Percentiles rank a stretch among this genome's conserved stretches.
Conservation (phyloP, 1,140 invertebrate species). For the Drosophila bipectinata region DNA sequence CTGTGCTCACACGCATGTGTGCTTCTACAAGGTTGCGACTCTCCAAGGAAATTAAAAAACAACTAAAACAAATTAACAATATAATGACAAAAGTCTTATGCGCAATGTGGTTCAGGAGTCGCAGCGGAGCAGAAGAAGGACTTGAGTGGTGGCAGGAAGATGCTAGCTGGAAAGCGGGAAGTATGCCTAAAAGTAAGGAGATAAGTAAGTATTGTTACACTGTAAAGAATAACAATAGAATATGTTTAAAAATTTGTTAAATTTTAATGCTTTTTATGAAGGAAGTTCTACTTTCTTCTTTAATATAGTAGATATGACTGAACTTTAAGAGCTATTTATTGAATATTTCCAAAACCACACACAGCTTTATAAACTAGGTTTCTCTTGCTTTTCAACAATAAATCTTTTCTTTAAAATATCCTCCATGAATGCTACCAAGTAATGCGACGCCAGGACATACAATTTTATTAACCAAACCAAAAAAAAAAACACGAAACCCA, state of each 20-base stretch:
- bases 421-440: no score
- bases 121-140: not conserved
- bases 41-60: slow-evolving; percentile 82
- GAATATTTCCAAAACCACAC: no score
- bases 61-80: slow-evolving; percentile 83
- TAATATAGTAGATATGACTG: no score
- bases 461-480: no score
- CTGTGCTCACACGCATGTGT: slow-evolving; percentile 48
- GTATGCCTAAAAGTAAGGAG: slow-evolving; percentile 19
- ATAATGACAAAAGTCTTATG: slow-evolving; percentile 77
- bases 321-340: no score
- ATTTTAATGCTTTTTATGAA: no score
- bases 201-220: slow-evolving; percentile 9
- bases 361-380: no score
- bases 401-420: no score
- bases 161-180: not conserved
- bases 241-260: no score
- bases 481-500: not conserved
- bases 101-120: slow-evolving; percentile 35
- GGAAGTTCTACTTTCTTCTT: no score
- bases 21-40: slow-evolving; percentile 66
- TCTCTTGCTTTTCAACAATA: no score
- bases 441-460: not conserved
- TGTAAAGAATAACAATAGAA: not conserved
- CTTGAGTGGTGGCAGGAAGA: not conserved